Evolutionary conservation across 1,140 invertebrate species (phyloP), one percentile per base, ranked within the genome.

Genomic region (Acromyrmex heyeri): DNA sequence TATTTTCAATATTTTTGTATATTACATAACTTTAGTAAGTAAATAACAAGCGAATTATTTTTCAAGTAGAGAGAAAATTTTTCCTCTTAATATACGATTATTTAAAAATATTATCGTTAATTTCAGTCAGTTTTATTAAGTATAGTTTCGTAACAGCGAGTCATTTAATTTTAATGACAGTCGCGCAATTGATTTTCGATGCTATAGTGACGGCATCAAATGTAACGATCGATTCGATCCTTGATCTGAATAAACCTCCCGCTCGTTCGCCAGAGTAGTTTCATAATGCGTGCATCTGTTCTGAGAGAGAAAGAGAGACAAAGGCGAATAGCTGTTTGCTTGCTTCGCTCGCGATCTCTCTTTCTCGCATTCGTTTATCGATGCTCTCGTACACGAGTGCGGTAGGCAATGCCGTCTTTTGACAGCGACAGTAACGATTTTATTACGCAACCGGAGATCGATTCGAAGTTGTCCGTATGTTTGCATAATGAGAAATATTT

Each of bases 281-380:
- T 91, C 86, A 86, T 90, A 90, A 91, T 86, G 30, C 64, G 69
- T 82, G 50, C 89, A 91, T 91, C 87, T 87, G 91, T 85, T 90
- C 76, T 76, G 85, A 79, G n/a, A 24, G 50, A 73, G 10, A 12
- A n/a, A 30, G 3, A 30, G 24, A 50, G 38, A 87, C 78, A 78
- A 94, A 81, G 93, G 92, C 53, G 88, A 95, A 14, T 95, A 94
- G 34, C 53, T 48, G 91, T 94, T 48, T 93, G 93, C 4, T 95
- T 53, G 53, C 64, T 44, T 73, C 70, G 34, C n/a, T 34, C 44
- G 7, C 53, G 65, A 50, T 67, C 18, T 69, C 18, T 67, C 12
- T n/a, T 34, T 27, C 44, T n/a, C 14, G 21, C 21, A 34, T 14
- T 1, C 44, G 12, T 73, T 83, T 73, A 34, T 30, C 55, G n/a